Conservation (phyloP, 2,113 vertebrate genomes). For the Heliornis fulica region DNA sequence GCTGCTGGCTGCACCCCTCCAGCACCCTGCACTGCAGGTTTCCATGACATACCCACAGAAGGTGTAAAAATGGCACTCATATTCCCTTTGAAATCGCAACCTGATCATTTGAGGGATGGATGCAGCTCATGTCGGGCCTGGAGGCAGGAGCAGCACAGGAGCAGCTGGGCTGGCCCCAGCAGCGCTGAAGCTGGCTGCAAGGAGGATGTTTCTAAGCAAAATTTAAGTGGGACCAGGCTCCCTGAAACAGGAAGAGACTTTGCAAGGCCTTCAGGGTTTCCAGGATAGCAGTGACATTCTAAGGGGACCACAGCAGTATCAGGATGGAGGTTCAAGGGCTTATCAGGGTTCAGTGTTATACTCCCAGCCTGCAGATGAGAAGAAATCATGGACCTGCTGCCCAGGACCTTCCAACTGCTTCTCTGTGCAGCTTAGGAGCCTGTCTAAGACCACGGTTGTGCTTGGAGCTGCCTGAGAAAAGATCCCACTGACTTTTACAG, state of each 20-base stretch:
- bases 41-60: neutral
- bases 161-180: neutral
- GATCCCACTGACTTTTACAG: neutral
- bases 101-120: neutral
- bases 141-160: neutral
- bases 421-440: neutral
- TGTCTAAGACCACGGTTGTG: rapidly evolving
- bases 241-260: neutral
- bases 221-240: rapidly evolving
- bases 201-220: neutral
- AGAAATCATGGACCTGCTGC: neutral
- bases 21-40: neutral
- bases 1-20: neutral
- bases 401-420: neutral
- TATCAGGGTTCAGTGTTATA: neutral
- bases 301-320: rapidly evolving
- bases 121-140: neutral
- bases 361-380: neutral
- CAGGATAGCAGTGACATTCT: neutral
- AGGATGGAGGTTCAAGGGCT: neutral
- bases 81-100: neutral
- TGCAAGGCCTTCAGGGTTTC: neutral
- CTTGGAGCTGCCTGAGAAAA: neutral
- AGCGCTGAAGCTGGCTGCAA: rapidly evolving
- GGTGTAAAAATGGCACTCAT: neutral